phyloP scores from a whole-genome alignment of 2,113 vertebrate species.

The Tupaia chinensis region DNA sequence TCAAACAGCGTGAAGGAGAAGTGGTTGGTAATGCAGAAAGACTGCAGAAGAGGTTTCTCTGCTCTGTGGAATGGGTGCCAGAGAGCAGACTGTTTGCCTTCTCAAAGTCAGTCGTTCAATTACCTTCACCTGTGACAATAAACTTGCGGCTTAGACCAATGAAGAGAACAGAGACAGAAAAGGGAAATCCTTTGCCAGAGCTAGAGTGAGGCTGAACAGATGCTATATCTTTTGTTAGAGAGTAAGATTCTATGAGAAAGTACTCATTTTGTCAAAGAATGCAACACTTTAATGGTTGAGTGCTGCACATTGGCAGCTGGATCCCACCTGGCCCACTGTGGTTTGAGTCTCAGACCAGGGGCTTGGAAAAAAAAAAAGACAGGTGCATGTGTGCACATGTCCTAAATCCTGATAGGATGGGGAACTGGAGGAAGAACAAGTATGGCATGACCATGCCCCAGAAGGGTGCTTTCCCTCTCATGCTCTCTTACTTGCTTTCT shows the following conservation, averaged over 20 bases:
- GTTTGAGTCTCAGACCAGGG: too few relatives aligned
- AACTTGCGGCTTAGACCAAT: constrained; percentile 20
- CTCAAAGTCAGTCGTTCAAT: constrained; percentile 57
- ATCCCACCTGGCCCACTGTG: too few relatives aligned
- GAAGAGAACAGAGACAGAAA: constrained; percentile 27
- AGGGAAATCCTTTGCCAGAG: constrained; percentile 48
- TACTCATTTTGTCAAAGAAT: neutral
- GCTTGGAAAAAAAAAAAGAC: too few relatives aligned
- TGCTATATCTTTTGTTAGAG: constrained; percentile 68
- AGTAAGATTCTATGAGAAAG: constrained; percentile 64
- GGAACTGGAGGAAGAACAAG: too few relatives aligned
- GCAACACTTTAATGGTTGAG: constrained; percentile 27
- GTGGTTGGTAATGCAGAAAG: neutral
- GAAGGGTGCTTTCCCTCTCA: too few relatives aligned
- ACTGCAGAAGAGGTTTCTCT: neutral
- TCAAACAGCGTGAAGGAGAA: constrained; percentile 8
- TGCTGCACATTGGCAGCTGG: too few relatives aligned
- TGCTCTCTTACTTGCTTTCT: too few relatives aligned
- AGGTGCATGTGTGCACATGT: too few relatives aligned
- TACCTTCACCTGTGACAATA: constrained; percentile 57
- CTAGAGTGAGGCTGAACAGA: constrained; percentile 56
- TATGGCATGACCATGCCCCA: too few relatives aligned
- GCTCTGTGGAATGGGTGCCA: neutral
- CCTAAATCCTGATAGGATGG: too few relatives aligned
- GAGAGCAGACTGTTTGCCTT: neutral